Conservation (phyloP, 2,888 invertebrate genomes). For the Apotomis turbidana region DNA sequence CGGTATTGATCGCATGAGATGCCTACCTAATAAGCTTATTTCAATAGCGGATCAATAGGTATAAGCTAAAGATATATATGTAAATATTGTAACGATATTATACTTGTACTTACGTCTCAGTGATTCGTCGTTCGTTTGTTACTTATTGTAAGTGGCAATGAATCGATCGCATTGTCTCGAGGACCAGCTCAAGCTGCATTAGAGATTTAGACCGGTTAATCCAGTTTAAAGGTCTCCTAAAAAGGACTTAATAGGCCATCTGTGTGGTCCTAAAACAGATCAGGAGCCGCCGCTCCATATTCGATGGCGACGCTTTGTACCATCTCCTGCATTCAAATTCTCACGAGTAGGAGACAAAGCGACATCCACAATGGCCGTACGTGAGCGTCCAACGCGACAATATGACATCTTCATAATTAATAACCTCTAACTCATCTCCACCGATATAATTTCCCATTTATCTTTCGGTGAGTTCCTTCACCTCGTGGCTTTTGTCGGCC, state of each 20-base stretch:
- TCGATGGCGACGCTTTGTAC: conserved; percentile 62
- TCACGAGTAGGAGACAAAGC: conserved; percentile 78
- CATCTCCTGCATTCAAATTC: conserved; percentile 69
- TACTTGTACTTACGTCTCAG: background rate
- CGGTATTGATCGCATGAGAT: too few species aligned
- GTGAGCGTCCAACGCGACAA: conserved; percentile 74
- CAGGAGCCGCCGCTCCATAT: conserved; percentile 70
- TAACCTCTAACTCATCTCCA: conserved; percentile 79
- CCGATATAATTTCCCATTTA: conserved; percentile 82
- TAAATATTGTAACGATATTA: too few species aligned
- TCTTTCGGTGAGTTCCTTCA: conserved; percentile 76
- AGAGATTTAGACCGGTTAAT: conserved; percentile 44
- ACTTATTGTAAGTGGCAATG: background rate
- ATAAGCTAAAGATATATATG: too few species aligned
- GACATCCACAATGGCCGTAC: conserved; percentile 67
- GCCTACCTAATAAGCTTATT: too few species aligned
- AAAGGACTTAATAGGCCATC: conserved; percentile 49
- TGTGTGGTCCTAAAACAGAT: conserved; percentile 72
- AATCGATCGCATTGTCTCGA: conserved; percentile 13
- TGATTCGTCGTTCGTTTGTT: conserved; percentile 1
- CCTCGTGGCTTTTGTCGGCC: conserved; percentile 73
- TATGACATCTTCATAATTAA: conserved; percentile 83
- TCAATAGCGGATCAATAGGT: too few species aligned
- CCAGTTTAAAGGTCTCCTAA: conserved; percentile 46
- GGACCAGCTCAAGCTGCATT: conserved; percentile 47